Base-by-base conservation (phyloP, 53 echinoderm and acorn worm genomes). In the Luidia sarsii region DNA sequence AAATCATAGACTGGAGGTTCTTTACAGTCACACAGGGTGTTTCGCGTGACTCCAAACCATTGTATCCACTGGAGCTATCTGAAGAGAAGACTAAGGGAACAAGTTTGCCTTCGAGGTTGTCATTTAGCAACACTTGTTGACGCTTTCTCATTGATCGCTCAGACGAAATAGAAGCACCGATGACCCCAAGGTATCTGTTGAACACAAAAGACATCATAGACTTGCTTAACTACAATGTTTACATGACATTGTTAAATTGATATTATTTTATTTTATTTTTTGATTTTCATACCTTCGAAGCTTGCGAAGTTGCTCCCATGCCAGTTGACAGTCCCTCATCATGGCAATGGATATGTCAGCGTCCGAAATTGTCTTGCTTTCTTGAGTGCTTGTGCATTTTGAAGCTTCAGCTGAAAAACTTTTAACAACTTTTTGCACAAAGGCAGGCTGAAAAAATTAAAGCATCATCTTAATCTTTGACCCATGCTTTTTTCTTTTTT, bases 291-390 rank as follows among this genome's bases (percentile, higher is more conserved):
- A 80, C 86, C 80, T 59, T 16, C 77, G 66, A 31, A 86, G 86
- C 34, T 86, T 86, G 18, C 87, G 23, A 4, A 87, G 48, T 39
- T 87, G 87, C 31, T 87, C 70, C 87, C 87, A 80, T 57, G 87
- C 81, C 14, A 87, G 59, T 49, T 81, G 67, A 35, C 80, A 81
- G 9, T 87, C 68, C 25, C 80, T 34, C 27, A 87, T 48, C 80
- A 87, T 80, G 32, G 80, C 87, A 9, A 87, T 37, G 13, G 57
- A 55, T 50, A 23, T 11, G 31, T 75, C 32, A 10, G 45, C 57
- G 39, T 32, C 34, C 28, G 52, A 33, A 28, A 18, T 70, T 24
- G 33, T 51, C 32, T 50, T 32, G 41, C 6, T 6, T 41, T 11
- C 41, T 41, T 41, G 41, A 41, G n/a, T n/a, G n/a, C n/a, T n/a